Evolutionary conservation across 2,113 vertebrate genomes (phyloP).

Genomic region (Panthera tigris): DNA sequence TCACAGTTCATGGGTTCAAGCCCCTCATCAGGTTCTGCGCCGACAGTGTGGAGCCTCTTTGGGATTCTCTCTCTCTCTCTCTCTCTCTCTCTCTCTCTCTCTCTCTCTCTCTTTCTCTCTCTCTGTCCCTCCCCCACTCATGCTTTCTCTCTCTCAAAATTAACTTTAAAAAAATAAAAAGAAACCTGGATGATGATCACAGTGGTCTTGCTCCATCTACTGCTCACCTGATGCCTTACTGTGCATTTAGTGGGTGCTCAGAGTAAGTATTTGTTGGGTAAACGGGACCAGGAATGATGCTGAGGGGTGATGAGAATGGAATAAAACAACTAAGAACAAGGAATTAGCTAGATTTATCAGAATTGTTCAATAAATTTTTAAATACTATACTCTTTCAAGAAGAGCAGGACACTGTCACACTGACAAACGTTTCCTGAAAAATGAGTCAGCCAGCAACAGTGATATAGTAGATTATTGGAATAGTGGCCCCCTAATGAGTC

Average conservation of each 20-base stretch:
- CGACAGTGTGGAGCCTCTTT: too few relatives aligned
- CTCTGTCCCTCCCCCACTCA: too few relatives aligned
- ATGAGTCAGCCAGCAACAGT: not conserved
- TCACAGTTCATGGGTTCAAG: too few relatives aligned
- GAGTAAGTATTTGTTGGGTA: not conserved
- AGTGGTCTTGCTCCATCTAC: not conserved
- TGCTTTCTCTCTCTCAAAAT: too few relatives aligned
- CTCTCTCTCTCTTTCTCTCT: too few relatives aligned
- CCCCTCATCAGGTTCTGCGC: too few relatives aligned
- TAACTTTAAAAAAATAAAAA: not conserved
- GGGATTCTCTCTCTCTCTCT: too few relatives aligned
- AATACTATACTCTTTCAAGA: constrained; percentile 33
- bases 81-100: too few relatives aligned
- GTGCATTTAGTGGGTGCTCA: not conserved
- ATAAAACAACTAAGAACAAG: constrained; percentile 40
- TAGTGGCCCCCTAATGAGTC: not conserved
- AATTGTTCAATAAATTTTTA: not conserved
- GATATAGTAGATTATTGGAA: not conserved
- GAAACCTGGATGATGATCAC: not conserved
- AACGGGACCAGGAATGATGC: constrained; percentile 14
- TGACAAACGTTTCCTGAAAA: constrained; percentile 43
- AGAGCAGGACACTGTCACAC: not conserved
- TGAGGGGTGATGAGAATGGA: not conserved
- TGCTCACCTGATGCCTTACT: not conserved
- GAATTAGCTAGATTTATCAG: constrained; percentile 23